phyloP scores from a whole-genome alignment of 2,113 vertebrate genomes.

The Cynopterus brachyotis region DNA sequence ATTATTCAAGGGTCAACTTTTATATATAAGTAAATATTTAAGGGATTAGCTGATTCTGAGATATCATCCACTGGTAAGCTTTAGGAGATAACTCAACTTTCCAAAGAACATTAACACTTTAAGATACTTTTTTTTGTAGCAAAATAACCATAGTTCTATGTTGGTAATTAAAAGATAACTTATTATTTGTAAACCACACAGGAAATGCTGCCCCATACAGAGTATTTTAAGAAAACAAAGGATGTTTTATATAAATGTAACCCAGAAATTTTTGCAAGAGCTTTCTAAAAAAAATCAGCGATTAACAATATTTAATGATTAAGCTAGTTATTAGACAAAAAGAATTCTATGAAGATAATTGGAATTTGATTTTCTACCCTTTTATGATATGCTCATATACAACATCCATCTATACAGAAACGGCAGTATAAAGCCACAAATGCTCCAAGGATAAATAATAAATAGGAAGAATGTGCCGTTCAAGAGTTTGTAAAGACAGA shows the following conservation, averaged over 20 bases:
- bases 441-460: neutral
- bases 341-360: neutral
- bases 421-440: neutral
- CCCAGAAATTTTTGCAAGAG: neutral
- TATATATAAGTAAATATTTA: neutral
- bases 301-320: neutral
- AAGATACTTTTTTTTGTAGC: neutral
- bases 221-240: constrained; percentile 6
- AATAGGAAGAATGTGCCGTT: neutral
- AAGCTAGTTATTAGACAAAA: neutral
- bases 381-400: neutral
- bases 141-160: neutral
- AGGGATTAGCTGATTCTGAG: neutral
- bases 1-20: neutral
- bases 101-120: neutral
- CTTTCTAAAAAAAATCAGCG: neutral
- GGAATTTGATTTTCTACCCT: neutral
- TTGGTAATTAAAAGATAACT: constrained; percentile 41
- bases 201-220: constrained; percentile 32
- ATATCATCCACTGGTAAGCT: neutral
- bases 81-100: neutral
- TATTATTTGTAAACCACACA: constrained; percentile 1
- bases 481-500: neutral
- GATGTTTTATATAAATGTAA: neutral
- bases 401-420: neutral